Conservation (phyloP, 2,888 invertebrate genomes). For the Stictocephala bisonia region DNA sequence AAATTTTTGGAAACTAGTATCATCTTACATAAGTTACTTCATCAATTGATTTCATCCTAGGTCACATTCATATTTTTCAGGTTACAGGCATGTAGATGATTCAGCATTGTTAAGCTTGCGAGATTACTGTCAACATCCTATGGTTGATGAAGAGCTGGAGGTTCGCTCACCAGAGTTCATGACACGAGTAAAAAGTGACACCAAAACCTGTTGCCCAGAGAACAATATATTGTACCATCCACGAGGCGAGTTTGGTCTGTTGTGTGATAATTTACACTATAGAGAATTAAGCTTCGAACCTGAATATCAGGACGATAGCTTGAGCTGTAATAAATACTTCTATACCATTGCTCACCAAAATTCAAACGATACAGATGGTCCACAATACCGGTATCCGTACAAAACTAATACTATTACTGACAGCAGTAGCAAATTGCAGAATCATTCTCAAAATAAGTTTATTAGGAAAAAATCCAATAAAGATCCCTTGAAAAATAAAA, state of each 20-base stretch:
- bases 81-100: slow-evolving; percentile 61
- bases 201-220: slow-evolving; percentile 29
- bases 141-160: slow-evolving; percentile 1
- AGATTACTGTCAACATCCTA: slow-evolving; percentile 37
- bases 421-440: too few species aligned
- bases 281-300: slow-evolving; percentile 15
- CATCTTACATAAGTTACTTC: too few species aligned
- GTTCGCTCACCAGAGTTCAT: slow-evolving; percentile 10
- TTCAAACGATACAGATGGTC: background rate
- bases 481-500: background rate
- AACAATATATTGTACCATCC: slow-evolving; percentile 35
- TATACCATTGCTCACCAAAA: background rate
- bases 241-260: background rate
- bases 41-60: too few species aligned
- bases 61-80: too few species aligned
- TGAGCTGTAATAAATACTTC: slow-evolving; percentile 21
- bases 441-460: too few species aligned
- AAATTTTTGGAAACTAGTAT: too few species aligned
- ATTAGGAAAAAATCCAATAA: background rate
- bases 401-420: too few species aligned
- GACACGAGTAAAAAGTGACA: slow-evolving; percentile 34
- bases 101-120: slow-evolving; percentile 62
- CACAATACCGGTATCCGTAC: too few species aligned
- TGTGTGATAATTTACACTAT: slow-evolving; percentile 20
- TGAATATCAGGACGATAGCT: background rate